Percentiles rank a stretch among this genome's conserved stretches.
Conservation (phyloP, 2,797 vertebrate species). For the Petrocephalus sullivani region DNA sequence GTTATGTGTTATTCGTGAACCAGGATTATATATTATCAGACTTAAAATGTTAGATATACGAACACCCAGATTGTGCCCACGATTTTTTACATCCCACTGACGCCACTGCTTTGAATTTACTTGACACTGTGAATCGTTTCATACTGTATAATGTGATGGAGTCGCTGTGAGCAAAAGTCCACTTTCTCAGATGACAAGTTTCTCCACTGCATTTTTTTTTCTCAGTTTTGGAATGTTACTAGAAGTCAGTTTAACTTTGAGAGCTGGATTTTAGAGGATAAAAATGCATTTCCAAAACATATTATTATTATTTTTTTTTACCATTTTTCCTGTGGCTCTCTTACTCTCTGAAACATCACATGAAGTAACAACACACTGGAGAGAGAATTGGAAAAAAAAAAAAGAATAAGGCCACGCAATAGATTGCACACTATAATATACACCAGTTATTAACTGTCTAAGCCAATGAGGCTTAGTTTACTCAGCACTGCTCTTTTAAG, state of each 20-base stretch:
- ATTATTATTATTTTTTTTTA: not conserved
- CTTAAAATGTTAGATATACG: slow-evolving; percentile 10
- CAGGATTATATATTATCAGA: not conserved
- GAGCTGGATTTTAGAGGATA: slow-evolving; percentile 19
- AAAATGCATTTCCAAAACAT: slow-evolving; percentile 6
- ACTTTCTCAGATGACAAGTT: slow-evolving; percentile 15
- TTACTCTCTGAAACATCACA: not conserved
- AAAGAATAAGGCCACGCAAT: slow-evolving; percentile 28
- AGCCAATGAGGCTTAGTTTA: slow-evolving; percentile 50
- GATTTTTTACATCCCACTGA: not conserved
- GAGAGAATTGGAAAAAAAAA: slow-evolving; percentile 7
- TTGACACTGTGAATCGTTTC: not conserved
- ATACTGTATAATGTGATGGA: not conserved
- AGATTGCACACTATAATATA: slow-evolving; percentile 45
- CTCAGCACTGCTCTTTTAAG: slow-evolving; percentile 11
- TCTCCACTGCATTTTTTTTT: slow-evolving; percentile 18
- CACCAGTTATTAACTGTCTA: slow-evolving; percentile 56
- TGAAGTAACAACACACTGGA: slow-evolving; percentile 8
- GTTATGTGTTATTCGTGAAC: slow-evolving; percentile 6
- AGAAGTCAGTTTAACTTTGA: slow-evolving; percentile 21
- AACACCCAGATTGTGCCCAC: not conserved
- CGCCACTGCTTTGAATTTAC: slow-evolving; percentile 2
- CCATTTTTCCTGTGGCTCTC: not conserved
- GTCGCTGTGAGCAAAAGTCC: not conserved
- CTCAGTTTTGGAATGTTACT: slow-evolving; percentile 29